A percentile compares a stretch with the other conserved stretches of the same genome.
Conservation (phyloP, 2,113 vertebrate genomes). For the Mirza zaza region DNA sequence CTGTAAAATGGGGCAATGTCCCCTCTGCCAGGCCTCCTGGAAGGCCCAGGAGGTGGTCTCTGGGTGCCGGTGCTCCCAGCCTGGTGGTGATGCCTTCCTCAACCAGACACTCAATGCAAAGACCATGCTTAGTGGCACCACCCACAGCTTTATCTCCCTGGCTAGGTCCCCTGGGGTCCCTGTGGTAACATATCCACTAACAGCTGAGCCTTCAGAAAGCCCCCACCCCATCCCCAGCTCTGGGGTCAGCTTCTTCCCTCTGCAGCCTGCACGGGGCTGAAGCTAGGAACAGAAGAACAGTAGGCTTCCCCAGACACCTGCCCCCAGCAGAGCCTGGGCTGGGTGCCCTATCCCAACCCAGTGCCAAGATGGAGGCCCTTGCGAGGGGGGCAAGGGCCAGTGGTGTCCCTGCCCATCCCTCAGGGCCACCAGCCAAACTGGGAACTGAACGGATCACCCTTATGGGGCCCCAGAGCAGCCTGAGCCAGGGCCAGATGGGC, state of each 20-base stretch:
- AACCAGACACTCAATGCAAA: neutral
- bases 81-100: neutral
- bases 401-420: neutral
- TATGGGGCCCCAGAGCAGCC: conserved; percentile 11
- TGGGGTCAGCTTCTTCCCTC: neutral
- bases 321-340: neutral
- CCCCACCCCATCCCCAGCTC: neutral
- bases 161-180: neutral
- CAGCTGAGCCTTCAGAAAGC: neutral
- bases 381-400: neutral
- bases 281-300: neutral
- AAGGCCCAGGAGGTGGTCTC: neutral
- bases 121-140: neutral
- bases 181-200: neutral
- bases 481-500: neutral
- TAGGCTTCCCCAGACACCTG: neutral
- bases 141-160: neutral
- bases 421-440: neutral
- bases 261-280: neutral
- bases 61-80: neutral
- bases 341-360: neutral
- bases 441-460: neutral
- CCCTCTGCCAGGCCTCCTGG: neutral
- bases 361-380: neutral
- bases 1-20: neutral